A percentile compares a stretch with the other conserved stretches of the same genome.
Conservation (phyloP, 2,113 vertebrate genomes). For the Panthera tigris region DNA sequence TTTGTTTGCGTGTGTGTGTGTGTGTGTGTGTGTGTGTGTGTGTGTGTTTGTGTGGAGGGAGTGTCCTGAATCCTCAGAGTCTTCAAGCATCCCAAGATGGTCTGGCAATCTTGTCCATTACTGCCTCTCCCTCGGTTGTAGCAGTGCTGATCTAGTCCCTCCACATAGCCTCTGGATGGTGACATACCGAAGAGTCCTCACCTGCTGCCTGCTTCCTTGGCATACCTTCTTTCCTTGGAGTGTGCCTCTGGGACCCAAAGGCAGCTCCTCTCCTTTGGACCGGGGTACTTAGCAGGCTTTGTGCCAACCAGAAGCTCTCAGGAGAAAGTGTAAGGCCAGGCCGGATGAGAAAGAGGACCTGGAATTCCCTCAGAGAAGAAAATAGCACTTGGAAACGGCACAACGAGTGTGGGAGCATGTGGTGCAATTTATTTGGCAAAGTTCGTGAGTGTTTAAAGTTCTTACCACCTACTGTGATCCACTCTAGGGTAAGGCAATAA, state of each 20-base stretch:
- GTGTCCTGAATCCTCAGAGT: neutral
- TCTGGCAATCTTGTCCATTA: neutral
- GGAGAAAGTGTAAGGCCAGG: neutral
- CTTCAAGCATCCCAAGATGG: neutral
- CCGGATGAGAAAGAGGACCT: neutral
- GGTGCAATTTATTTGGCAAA: neutral
- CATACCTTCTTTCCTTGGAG: neutral
- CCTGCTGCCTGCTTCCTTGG: neutral
- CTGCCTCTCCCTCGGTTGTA: neutral
- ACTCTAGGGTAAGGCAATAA: neutral
- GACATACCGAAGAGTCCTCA: rapidly evolving
- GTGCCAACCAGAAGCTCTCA: neutral
- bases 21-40: neutral
- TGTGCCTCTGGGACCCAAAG: neutral
- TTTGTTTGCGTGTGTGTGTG: neutral
- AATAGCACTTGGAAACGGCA: neutral
- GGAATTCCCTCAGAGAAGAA: neutral
- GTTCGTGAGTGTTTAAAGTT: neutral
- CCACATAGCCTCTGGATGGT: neutral
- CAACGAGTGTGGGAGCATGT: no score
- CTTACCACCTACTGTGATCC: neutral
- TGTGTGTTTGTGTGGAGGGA: slow-evolving; percentile 5
- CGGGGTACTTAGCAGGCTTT: neutral
- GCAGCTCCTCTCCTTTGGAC: neutral
- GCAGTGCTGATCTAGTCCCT: rapidly evolving